Evolutionary conservation across 2,888 invertebrate genomes (phyloP).

Genomic region (Leucania comma): DNA sequence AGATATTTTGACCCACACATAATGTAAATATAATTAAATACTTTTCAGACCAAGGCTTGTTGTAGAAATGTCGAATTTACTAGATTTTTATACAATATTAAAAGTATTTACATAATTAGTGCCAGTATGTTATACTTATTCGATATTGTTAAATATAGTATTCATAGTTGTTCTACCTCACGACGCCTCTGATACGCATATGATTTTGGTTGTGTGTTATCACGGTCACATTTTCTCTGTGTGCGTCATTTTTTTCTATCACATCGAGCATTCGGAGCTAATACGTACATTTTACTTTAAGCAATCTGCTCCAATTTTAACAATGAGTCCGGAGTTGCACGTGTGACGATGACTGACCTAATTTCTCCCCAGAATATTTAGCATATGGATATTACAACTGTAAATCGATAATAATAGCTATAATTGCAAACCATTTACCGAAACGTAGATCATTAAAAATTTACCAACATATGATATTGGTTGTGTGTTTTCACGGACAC

Average conservation of each 20-base stretch:
- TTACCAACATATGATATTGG: not conserved
- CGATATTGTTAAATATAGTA: not conserved
- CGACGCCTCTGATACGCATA: too few relatives aligned
- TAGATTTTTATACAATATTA: not conserved
- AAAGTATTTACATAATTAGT: too few relatives aligned
- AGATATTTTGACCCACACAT: not conserved
- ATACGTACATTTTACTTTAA: not conserved
- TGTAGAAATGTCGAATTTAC: not conserved
- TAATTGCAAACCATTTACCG: conserved; percentile 12
- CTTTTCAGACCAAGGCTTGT: not conserved
- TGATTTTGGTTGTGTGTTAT: too few relatives aligned
- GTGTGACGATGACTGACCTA: conserved; percentile 6
- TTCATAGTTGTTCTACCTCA: too few relatives aligned
- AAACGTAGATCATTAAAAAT: conserved; percentile 11
- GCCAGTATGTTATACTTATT: conserved; percentile 12
- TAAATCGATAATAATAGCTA: conserved; percentile 12
- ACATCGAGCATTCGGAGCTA: too few relatives aligned
- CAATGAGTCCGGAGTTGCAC: conserved; percentile 4
- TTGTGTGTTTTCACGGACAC: too few relatives aligned
- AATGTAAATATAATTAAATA: not conserved
- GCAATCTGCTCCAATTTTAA: not conserved
- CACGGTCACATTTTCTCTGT: too few relatives aligned
- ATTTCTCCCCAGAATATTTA: not conserved
- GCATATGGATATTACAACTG: not conserved
- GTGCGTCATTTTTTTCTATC: too few relatives aligned